Base-by-base conservation (phyloP, 2,888 invertebrate species). In the Dorcus hopei region DNA sequence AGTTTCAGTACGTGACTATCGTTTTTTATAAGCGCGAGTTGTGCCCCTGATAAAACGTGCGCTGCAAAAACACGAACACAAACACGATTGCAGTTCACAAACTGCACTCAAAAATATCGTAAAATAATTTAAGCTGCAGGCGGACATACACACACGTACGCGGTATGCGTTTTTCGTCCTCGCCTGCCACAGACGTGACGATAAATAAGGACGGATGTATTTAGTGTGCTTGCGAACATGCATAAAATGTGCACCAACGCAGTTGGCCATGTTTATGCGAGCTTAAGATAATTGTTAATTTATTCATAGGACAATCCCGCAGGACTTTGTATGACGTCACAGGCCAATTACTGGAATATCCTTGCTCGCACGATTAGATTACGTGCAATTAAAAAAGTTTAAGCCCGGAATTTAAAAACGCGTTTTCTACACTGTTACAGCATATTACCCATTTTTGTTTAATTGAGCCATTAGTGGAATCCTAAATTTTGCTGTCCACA, bases 261-360 rank as follows among this genome's bases (percentile, higher is more conserved):
- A 65, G 59, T 58, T 62, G 63, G 62, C 43, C 58, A 61, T 63
- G 67, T 68, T 66, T 67, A 65, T 68, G 69, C 64, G 68, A 68
- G 72, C 70, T 73, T 73, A 72, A 72, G 72, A 73, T 72, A 73
- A 72, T 72, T 72, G 72, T 72, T 71, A 72, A 73, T 72, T 73
- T 73, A 73, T 73, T 72, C 72, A 73, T 72, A 68, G 72, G 65
- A 68, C 66, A 69, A 69, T 72, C 72, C 69, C 67, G 59, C 66
- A 67, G 68, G 73, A 71, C 65, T 68, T 56, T 61, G 63, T 62
- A 68, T 71, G 70, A 71, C 69, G 70, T 71, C 70, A 69, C 68
- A 57, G 68, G 49, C 71, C 72, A 72, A 72, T 72, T 72, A 71
- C 68, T 62, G 64, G 66, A 63, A 70, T 71, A 70, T 70, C 71